Evolutionary conservation across 2,888 invertebrate species (phyloP).

Genomic region (Pterostichus niger): DNA sequence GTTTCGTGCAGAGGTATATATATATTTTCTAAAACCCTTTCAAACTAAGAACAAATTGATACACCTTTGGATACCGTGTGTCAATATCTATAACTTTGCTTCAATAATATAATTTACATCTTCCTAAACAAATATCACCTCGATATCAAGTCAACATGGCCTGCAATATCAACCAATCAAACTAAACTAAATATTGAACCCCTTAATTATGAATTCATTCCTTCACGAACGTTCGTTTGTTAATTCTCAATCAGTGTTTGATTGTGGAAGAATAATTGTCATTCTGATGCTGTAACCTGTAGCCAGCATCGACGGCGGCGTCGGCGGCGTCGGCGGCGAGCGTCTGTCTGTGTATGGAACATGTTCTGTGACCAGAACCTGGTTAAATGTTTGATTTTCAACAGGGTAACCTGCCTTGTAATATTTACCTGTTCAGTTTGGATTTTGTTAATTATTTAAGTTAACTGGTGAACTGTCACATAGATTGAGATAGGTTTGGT

Average conservation of each 20-base stretch:
- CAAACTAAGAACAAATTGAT: too few relatives aligned
- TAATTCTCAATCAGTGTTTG: constrained; percentile 54
- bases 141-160: constrained; percentile 20
- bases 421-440: constrained; percentile 52
- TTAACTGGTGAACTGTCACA: constrained; percentile 28
- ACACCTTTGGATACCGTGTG: too few relatives aligned
- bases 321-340: neutral
- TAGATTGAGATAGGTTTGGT: neutral
- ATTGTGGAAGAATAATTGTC: constrained; percentile 52
- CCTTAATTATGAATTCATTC: constrained; percentile 51
- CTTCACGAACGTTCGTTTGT: constrained; percentile 51
- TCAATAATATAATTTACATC: constrained; percentile 20
- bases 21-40: too few relatives aligned
- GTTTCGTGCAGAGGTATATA: too few relatives aligned
- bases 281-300: constrained; percentile 20
- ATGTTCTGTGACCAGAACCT: constrained; percentile 47
- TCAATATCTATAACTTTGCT: constrained; percentile 10
- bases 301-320: too few relatives aligned
- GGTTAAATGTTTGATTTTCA: constrained; percentile 60
- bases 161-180: constrained; percentile 23
- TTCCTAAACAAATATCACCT: constrained; percentile 49
- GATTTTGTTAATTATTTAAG: constrained; percentile 57
- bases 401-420: constrained; percentile 52
- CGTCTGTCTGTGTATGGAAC: constrained; percentile 28
- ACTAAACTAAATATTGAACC: constrained; percentile 54